Conservation (phyloP, 2,888 invertebrate genomes). For the Pinctada fucata region DNA sequence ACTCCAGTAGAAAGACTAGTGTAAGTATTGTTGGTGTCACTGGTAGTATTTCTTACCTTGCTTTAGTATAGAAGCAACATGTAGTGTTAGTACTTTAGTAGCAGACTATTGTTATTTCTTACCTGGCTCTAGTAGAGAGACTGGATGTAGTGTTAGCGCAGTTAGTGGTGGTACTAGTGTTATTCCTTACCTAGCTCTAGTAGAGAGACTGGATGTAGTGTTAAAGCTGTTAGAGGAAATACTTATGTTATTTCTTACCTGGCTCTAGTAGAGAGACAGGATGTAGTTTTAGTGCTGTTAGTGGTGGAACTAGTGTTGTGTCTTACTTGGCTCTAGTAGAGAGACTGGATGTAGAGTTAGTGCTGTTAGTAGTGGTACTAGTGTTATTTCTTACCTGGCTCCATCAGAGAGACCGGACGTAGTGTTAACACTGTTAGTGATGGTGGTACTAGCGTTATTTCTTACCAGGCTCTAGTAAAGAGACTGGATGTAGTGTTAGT, state of each 20-base stretch:
- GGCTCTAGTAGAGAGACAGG: background rate
- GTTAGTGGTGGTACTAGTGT: constrained; percentile 4
- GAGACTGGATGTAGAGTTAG: too few relatives aligned
- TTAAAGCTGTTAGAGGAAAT: constrained; percentile 5
- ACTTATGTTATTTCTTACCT: background rate
- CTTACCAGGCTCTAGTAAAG: background rate
- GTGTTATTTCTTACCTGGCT: background rate
- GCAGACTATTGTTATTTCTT: background rate
- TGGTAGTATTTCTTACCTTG: constrained; percentile 9
- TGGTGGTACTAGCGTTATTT: background rate
- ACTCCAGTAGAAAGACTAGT: too few relatives aligned
- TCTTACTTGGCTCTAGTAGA: background rate
- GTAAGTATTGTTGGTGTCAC: too few relatives aligned
- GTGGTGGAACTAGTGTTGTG: background rate
- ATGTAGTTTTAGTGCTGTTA: too few relatives aligned
- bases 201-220: constrained; percentile 1
- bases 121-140: background rate
- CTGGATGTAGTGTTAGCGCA: constrained; percentile 7
- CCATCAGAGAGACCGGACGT: background rate
- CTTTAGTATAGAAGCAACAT: background rate
- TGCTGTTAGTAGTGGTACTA: background rate
- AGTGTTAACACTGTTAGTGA: constrained; percentile 1
- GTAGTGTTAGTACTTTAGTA: constrained; percentile 13
- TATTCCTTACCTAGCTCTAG: constrained; percentile 4
- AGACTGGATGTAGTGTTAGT: constrained; percentile 2